Percentiles rank a stretch among this genome's conserved stretches.
Conservation (phyloP, 2,113 vertebrate genomes). For the Rhodinocichla rosea region DNA sequence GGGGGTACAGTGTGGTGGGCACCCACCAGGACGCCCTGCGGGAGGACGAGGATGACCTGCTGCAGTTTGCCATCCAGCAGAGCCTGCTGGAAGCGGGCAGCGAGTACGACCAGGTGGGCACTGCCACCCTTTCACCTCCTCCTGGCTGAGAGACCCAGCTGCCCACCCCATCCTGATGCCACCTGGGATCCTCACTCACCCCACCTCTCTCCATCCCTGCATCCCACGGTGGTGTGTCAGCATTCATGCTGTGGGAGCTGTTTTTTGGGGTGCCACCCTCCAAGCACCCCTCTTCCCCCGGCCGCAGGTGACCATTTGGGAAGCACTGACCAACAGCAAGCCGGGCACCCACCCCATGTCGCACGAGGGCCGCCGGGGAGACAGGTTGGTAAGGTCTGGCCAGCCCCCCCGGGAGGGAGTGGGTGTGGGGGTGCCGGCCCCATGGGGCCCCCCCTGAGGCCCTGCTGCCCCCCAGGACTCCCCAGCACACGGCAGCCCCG, state of each 20-base stretch:
- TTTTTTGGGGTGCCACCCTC: not conserved
- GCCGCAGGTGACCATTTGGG: constrained; percentile 95
- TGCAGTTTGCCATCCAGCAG: constrained; percentile 98
- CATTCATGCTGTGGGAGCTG: not conserved
- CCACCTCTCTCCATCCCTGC: not conserved
- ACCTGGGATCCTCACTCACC: not conserved
- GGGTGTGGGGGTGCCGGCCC: not conserved
- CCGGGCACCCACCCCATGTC: constrained; percentile 87
- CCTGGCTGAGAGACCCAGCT: rapidly evolving
- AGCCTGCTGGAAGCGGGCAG: constrained; percentile 94
- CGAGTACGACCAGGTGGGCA: constrained; percentile 91
- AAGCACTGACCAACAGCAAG: constrained; percentile 96
- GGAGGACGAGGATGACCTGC: constrained; percentile 90
- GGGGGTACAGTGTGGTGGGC: constrained; percentile 91
- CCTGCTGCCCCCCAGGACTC: constrained; percentile 71
- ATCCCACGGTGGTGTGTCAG: rapidly evolving
- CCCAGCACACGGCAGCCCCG: constrained; percentile 78
- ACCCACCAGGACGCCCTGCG: constrained; percentile 86
- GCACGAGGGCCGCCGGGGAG: constrained; percentile 82
- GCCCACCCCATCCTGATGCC: not conserved
- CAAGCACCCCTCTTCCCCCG: rapidly evolving
- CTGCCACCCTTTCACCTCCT: not conserved
- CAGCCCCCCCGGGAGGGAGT: not conserved
- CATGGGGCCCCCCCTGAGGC: not conserved
- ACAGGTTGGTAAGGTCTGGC: constrained; percentile 79